Conservation (phyloP, 2,113 vertebrate genomes). For the Cervus canadensis region DNA sequence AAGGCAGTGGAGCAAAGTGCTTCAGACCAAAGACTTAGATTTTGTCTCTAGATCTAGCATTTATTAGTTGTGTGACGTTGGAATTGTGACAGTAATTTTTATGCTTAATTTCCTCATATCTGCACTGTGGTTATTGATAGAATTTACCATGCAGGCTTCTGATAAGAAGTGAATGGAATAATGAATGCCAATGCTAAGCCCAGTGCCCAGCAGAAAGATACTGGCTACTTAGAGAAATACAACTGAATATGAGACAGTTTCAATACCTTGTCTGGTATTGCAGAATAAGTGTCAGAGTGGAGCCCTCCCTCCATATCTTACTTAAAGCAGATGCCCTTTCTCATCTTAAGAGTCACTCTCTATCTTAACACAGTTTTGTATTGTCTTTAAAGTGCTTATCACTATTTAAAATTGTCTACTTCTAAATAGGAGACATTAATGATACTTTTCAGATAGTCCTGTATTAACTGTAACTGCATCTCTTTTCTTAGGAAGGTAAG, state of each 20-base stretch:
- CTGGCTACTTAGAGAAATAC: not conserved
- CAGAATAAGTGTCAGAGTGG: not conserved
- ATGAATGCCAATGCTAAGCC: not conserved
- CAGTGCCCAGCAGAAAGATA: not conserved
- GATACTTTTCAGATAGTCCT: not conserved
- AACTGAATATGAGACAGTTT: not conserved
- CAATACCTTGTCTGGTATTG: too few species aligned
- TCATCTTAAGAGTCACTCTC: not conserved
- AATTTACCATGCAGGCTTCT: not conserved
- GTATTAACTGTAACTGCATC: fast-evolving
- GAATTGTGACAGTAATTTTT: not conserved
- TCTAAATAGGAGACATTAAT: too few species aligned
- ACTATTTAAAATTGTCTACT: not conserved
- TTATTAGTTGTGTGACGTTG: not conserved
- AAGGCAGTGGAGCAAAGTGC: not conserved
- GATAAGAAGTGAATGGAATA: not conserved
- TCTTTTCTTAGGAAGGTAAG: not conserved
- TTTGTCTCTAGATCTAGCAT: not conserved
- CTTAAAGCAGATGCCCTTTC: not conserved
- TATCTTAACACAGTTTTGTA: not conserved
- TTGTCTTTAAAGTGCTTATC: not conserved
- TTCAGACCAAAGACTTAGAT: not conserved
- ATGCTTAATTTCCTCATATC: not conserved
- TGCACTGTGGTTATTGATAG: not conserved
- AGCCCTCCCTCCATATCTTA: not conserved